Percentiles rank a stretch among this genome's conserved stretches.
These are phyloP conservation scores for Drosophila obscura DNA, from an alignment of 1,140 invertebrate species.

Conservation along the genomic window DNA sequence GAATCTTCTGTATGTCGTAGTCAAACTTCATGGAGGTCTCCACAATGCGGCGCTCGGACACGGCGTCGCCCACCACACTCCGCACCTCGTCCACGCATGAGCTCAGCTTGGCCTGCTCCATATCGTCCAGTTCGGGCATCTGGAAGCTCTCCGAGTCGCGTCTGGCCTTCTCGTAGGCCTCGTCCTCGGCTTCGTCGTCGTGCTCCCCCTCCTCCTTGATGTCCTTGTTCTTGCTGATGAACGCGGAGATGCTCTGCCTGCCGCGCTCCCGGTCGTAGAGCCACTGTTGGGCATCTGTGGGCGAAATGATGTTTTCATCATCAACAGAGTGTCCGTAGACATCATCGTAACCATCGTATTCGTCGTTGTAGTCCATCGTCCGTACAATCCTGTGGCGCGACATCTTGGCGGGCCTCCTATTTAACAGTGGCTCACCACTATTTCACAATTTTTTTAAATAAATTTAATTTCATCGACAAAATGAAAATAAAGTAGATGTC, in stretches of 20 bases:
- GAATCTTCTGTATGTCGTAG: slow-evolving; percentile 89
- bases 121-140: slow-evolving; percentile 86
- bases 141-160: slow-evolving; percentile 83
- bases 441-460: slow-evolving; percentile 62
- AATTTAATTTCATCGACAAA: slow-evolving; percentile 42
- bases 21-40: slow-evolving; percentile 87
- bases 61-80: slow-evolving; percentile 91
- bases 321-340: slow-evolving; percentile 96
- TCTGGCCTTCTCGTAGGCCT: slow-evolving; percentile 63
- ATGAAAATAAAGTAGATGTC: slow-evolving; percentile 36
- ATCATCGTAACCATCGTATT: slow-evolving; percentile 96
- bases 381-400: slow-evolving; percentile 91
- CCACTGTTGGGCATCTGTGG: slow-evolving; percentile 93
- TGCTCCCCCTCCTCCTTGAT: slow-evolving; percentile 90
- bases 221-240: slow-evolving; percentile 88
- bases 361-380: slow-evolving; percentile 90
- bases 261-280: slow-evolving; percentile 91
- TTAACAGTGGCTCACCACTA: not conserved
- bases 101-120: slow-evolving; percentile 89
- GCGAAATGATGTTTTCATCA: slow-evolving; percentile 89
- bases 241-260: slow-evolving; percentile 89
- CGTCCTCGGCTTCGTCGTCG: slow-evolving; percentile 82
- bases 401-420: slow-evolving; percentile 85
- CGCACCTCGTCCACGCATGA: slow-evolving; percentile 93
- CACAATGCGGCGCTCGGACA: slow-evolving; percentile 88